A percentile compares a stretch with the other conserved stretches of the same genome.
phyloP scores from a whole-genome alignment of 1,140 invertebrate genomes.

The Parapsyche elsis region DNA sequence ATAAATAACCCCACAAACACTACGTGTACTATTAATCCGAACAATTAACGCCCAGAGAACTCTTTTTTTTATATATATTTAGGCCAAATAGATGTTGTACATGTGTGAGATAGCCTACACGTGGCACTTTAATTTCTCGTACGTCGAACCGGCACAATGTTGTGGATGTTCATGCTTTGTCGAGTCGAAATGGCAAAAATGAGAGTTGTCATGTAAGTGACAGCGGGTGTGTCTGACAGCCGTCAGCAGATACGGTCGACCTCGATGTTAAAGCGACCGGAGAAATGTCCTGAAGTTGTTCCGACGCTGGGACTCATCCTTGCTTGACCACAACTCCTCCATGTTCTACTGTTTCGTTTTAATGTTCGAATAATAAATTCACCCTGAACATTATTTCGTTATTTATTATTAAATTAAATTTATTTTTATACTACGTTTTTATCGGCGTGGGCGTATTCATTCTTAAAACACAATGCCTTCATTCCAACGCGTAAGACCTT shows the following conservation, averaged over 20 bases:
- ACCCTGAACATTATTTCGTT: too few species aligned
- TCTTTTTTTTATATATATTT: neutral
- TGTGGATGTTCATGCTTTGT: constrained; percentile 8
- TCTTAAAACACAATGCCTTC: neutral
- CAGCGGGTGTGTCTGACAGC: constrained; percentile 29
- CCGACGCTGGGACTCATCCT: neutral
- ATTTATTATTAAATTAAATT: too few species aligned
- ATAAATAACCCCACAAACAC: too few species aligned
- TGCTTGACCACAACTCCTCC: constrained; percentile 2
- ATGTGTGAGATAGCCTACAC: neutral
- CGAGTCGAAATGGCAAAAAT: constrained; percentile 27
- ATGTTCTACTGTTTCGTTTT: neutral
- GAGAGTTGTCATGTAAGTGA: constrained; percentile 19
- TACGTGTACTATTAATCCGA: too few species aligned
- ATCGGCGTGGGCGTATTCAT: too few species aligned
- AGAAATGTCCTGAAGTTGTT: constrained; percentile 23
- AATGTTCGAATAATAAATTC: too few species aligned
- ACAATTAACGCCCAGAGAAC: neutral
- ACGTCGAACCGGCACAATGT: constrained; percentile 1
- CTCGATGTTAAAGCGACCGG: constrained; percentile 20
- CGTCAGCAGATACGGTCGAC: constrained; percentile 5
- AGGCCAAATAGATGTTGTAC: neutral
- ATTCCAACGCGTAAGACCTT: neutral
- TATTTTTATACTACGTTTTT: too few species aligned
- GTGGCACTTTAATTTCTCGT: constrained; percentile 5